Percentiles rank a stretch among this genome's conserved stretches.
Evolutionary conservation across 2,113 vertebrate genomes (phyloP).

Genomic region (Guaruba guarouba): DNA sequence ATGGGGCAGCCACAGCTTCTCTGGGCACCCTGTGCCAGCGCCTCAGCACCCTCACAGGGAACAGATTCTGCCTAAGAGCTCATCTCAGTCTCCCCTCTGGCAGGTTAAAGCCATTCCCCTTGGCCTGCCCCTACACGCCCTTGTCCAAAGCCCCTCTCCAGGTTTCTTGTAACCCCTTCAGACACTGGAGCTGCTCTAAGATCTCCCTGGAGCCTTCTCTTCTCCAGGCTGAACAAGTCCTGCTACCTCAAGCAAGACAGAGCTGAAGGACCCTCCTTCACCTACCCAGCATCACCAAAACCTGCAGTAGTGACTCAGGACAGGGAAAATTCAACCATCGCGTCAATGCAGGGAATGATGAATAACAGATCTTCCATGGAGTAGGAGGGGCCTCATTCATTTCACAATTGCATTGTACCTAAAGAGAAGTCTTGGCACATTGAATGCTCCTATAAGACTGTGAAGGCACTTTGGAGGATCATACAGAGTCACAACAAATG

Average conservation of each 20-base stretch:
- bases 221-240: background rate
- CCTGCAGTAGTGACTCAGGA: accelerated
- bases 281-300: background rate
- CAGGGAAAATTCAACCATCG: accelerated
- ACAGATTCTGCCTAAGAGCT: background rate
- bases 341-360: background rate
- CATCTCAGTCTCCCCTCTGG: background rate
- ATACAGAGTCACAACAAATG: background rate
- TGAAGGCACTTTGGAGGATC: background rate
- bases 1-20: no score
- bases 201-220: background rate
- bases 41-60: no score
- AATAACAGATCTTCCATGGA: background rate
- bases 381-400: background rate
- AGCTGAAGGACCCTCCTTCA: background rate
- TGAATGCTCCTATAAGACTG: background rate
- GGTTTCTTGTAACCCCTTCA: accelerated
- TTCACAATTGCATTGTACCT: background rate
- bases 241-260: background rate
- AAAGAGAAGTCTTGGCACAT: background rate
- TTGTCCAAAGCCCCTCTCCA: background rate
- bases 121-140: background rate
- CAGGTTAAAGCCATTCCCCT: background rate
- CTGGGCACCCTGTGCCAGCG: no score
- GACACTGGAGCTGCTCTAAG: background rate